Evolutionary conservation across 2,113 vertebrate species (phyloP), one percentile per base, ranked within the genome.

Genomic region (Penelope pileata): DNA sequence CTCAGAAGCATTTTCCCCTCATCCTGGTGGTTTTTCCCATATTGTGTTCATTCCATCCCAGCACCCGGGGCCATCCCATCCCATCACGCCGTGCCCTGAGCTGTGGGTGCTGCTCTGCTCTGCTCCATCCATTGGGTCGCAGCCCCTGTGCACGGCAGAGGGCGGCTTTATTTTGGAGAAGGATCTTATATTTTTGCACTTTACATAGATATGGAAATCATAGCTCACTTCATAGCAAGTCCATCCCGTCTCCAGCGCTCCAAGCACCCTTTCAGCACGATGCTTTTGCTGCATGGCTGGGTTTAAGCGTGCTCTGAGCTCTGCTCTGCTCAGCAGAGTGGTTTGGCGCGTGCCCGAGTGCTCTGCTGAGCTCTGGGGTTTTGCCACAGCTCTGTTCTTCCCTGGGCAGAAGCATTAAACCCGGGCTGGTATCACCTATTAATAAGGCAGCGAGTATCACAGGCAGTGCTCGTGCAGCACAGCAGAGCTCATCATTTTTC

Each of bases 401-500:
- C 48, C 69, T n/a, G 93, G 96, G 96, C 96, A 84, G 92, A 27
- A 40, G 94, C 88, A 93, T 92, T 77, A 88, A 96, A 64, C 94
- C 79, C 23, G 16, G n/a, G 16, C 77, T 16, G 84, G 86, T 82
- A 7, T 90, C 94, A 53, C 91, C 96, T 88, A 78, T 96, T 96
- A 97, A 97, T 80, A 66, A 56, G 42, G 97, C 95, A 76, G 96
- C 83, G 43, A 97, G 95, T 67, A 78, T 97, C 95, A 81, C 30
- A 63, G 59, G 94, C 95, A 95, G 96, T 14, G 47, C 91, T 95
- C 36, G 90, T 38, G 91, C 90, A 14, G 86, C 4, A 77, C 43
- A 59, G 54, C 26, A 11, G 77, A 96, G 95, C 97, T 96, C 96
- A 96, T 97, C 59, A 84, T 96, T 97, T 97, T 88, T 89, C 94